Percentiles rank a stretch among this genome's conserved stretches.
Evolutionary conservation across 2,797 vertebrate species (phyloP).

Genomic region (Melanogrammus aeglefinus): DNA sequence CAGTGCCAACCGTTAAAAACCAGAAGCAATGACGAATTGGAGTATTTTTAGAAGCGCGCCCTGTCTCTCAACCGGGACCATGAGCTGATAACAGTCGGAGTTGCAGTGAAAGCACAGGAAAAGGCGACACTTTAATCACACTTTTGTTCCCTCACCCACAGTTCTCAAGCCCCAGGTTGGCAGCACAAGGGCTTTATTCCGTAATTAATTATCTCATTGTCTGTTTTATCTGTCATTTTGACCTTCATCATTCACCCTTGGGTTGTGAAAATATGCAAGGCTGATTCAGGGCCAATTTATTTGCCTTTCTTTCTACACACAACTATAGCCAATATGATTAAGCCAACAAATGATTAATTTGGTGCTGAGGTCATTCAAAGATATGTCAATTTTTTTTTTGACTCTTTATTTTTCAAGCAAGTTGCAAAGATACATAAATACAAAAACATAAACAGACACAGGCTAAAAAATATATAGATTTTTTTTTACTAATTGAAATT

Average conservation of each 20-base stretch:
- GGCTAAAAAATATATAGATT: too few species aligned
- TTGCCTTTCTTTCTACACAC: background rate
- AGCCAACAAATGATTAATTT: too few species aligned
- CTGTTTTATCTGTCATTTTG: background rate
- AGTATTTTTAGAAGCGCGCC: background rate
- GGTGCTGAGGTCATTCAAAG: too few species aligned
- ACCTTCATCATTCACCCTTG: background rate
- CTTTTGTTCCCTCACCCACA: too few species aligned
- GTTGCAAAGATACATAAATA: too few species aligned
- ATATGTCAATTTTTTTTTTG: too few species aligned
- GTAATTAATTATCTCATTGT: background rate
- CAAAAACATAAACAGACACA: too few species aligned
- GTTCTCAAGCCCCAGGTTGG: background rate
- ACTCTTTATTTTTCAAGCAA: too few species aligned
- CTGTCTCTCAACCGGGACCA: background rate
- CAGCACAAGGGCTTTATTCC: background rate
- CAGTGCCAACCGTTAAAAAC: background rate
- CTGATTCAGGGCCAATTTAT: background rate
- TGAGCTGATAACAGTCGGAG: background rate
- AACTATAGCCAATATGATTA: background rate
- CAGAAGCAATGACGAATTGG: background rate
- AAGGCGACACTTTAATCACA: background rate
- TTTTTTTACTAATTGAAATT: too few species aligned
- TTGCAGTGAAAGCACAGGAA: background rate
- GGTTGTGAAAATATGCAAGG: background rate